A percentile compares a stretch with the other conserved stretches of the same genome.
phyloP scores from a whole-genome alignment of 2,888 invertebrate genomes.

The Stratiomys singularior region DNA sequence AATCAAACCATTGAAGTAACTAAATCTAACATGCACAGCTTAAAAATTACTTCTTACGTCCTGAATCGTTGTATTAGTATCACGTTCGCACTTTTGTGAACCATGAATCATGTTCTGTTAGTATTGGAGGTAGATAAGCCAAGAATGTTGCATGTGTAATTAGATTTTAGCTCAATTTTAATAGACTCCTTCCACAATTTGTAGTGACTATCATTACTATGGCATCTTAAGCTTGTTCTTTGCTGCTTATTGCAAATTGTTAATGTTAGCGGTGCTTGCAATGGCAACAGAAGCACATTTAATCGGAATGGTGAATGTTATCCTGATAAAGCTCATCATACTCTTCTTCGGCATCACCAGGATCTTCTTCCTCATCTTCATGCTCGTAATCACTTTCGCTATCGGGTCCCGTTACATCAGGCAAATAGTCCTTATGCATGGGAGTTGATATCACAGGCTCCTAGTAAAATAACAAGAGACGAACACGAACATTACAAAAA shows the following conservation, averaged over 20 bases:
- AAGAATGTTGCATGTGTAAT: not conserved
- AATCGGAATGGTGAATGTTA: constrained; percentile 64
- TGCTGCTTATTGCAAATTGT: not conserved
- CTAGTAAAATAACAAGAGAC: constrained; percentile 54
- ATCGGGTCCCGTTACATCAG: constrained; percentile 70
- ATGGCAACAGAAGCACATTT: constrained; percentile 41
- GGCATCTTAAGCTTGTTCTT: not conserved
- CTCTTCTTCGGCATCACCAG: constrained; percentile 71
- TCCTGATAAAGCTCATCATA: constrained; percentile 70
- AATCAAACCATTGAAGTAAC: not conserved
- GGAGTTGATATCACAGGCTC: constrained; percentile 67
- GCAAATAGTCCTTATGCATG: constrained; percentile 69
- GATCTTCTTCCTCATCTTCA: constrained; percentile 67
- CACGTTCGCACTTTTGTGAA: not conserved
- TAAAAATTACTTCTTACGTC: constrained; percentile 7
- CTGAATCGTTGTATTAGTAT: not conserved
- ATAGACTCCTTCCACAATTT: not conserved
- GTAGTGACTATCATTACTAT: not conserved
- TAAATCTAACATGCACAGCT: constrained; percentile 9
- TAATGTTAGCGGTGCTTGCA: not conserved
- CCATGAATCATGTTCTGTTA: not conserved
- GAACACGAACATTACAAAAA: constrained; percentile 30
- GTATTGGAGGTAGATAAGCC: constrained; percentile 19
- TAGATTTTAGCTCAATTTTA: not conserved
- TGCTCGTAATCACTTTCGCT: constrained; percentile 68